Percentiles rank a stretch among this genome's conserved stretches.
Conservation (phyloP, 2,888 invertebrate species). For the Ligdia adustata region DNA sequence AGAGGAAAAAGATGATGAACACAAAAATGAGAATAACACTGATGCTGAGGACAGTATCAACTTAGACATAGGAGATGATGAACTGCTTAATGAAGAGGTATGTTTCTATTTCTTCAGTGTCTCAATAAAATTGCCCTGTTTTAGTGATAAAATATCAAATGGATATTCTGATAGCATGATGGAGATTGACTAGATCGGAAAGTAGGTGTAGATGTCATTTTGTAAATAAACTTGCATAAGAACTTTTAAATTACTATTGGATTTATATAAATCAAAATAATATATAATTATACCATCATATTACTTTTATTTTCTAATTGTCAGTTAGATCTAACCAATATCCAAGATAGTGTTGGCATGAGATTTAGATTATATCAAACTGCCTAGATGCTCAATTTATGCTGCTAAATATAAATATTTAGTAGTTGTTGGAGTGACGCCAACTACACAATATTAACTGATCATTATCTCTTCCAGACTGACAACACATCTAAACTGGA, state of each 20-base stretch:
- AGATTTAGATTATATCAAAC: slow-evolving; percentile 6
- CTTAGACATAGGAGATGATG: slow-evolving; percentile 92
- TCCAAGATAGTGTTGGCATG: slow-evolving; percentile 15
- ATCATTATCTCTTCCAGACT: slow-evolving; percentile 68
- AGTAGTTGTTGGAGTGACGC: slow-evolving; percentile 47
- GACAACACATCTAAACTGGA: slow-evolving; percentile 81
- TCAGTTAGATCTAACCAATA: slow-evolving; percentile 49
- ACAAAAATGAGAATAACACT: slow-evolving; percentile 81
- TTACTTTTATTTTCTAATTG: slow-evolving; percentile 51
- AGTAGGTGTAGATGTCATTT: slow-evolving; percentile 13
- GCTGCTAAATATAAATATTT: slow-evolving; percentile 39
- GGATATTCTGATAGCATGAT: slow-evolving; percentile 62
- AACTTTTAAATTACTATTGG: too few relatives aligned
- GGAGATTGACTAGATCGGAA: slow-evolving; percentile 64
- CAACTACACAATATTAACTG: slow-evolving; percentile 38
- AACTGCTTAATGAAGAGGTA: slow-evolving; percentile 92
- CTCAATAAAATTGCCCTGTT: slow-evolving; percentile 61
- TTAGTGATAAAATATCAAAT: slow-evolving; percentile 55
- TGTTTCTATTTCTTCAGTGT: slow-evolving; percentile 78
- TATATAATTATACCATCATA: slow-evolving; percentile 36
- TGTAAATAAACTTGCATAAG: slow-evolving; percentile 17
- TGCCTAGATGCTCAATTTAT: slow-evolving; percentile 25
- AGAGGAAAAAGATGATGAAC: slow-evolving; percentile 62
- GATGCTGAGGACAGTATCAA: slow-evolving; percentile 92
- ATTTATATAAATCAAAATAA: too few relatives aligned